phyloP scores from a whole-genome alignment of 1,140 invertebrate genomes.

The Phymastichus coffea region DNA sequence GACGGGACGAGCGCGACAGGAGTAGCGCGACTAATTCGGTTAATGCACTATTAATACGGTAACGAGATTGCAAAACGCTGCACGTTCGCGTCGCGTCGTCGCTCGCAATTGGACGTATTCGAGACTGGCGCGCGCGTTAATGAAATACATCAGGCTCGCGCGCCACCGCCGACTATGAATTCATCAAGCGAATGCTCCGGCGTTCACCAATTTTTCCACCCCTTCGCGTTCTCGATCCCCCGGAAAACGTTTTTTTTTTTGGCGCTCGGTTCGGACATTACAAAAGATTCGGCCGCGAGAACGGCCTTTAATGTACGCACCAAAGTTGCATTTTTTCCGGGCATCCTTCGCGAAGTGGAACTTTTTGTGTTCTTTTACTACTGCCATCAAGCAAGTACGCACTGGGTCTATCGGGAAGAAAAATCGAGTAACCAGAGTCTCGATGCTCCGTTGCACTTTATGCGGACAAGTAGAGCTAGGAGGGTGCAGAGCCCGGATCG shows the following conservation, averaged over 20 bases:
- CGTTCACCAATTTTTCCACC: background rate
- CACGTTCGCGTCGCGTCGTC: background rate
- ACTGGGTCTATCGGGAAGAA: too few species aligned
- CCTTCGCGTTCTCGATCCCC: background rate
- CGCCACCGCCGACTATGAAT: background rate
- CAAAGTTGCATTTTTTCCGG: too few species aligned
- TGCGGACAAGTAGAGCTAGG: background rate
- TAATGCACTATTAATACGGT: constrained; percentile 14
- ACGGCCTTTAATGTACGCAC: too few species aligned
- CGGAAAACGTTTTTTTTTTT: too few species aligned
- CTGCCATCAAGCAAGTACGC: too few species aligned
- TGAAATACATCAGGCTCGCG: constrained; percentile 19
- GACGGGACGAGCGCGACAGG: background rate
- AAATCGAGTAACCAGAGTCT: background rate
- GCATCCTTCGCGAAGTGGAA: too few species aligned
- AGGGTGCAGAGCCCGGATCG: background rate
- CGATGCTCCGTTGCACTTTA: background rate
- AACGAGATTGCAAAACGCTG: constrained; percentile 9
- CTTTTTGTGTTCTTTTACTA: too few species aligned
- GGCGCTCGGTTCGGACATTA: too few species aligned
- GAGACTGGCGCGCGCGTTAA: background rate
- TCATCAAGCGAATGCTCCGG: background rate
- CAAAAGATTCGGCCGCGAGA: too few species aligned
- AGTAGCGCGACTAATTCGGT: constrained; percentile 12
- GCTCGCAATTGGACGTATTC: constrained; percentile 15